Evolutionary conservation across 2,888 invertebrate genomes (phyloP).

Genomic region (Hipparchia semele): DNA sequence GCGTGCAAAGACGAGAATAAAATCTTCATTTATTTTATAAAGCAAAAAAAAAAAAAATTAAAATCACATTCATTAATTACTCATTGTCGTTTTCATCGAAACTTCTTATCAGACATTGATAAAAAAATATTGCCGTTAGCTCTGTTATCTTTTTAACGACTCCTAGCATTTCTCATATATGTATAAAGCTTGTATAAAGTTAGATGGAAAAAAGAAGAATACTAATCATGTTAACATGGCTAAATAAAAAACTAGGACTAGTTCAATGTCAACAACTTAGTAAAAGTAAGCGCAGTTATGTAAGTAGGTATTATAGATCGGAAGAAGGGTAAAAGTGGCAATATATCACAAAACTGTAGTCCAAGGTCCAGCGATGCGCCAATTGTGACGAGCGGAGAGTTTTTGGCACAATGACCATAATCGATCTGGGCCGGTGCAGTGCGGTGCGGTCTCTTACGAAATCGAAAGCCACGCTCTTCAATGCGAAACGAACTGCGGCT

Average conservation of each 20-base stretch:
- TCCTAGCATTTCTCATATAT: no score
- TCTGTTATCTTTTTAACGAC: no score
- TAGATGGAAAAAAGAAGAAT: not conserved
- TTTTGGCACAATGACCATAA: constrained; percentile 70
- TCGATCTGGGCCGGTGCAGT: constrained; percentile 60
- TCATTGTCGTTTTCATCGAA: not conserved
- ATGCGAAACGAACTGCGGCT: constrained; percentile 59
- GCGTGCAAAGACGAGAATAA: not conserved
- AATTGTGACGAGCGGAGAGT: constrained; percentile 59
- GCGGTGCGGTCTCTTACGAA: constrained; percentile 64
- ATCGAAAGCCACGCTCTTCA: constrained; percentile 62
- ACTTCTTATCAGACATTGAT: constrained; percentile 7
- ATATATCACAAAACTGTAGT: constrained; percentile 9
- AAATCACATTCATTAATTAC: constrained; percentile 2
- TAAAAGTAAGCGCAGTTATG: not conserved
- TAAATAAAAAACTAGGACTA: not conserved
- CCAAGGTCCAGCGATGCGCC: constrained; percentile 44
- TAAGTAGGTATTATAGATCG: not conserved
- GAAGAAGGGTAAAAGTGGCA: constrained; percentile 2
- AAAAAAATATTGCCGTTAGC: not conserved
- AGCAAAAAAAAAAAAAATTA: not conserved
- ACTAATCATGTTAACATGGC: not conserved
- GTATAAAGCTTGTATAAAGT: no score
- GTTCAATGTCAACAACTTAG: not conserved
- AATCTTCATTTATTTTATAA: not conserved